phyloP scores from a whole-genome alignment of 2,797 vertebrate genomes.

The Channallabes apus region DNA sequence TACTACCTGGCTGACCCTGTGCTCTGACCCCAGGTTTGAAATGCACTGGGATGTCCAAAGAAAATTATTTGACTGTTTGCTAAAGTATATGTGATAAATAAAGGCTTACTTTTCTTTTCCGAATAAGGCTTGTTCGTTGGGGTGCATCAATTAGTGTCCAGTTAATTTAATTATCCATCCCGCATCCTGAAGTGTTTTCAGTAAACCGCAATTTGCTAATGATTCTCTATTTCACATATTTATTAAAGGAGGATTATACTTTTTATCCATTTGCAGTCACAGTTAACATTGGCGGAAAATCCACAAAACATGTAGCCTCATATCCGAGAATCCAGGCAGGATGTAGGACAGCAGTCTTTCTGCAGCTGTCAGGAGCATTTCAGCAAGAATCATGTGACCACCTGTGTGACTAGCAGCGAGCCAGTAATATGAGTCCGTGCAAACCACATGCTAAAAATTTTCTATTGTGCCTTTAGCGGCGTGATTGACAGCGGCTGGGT shows the following conservation, averaged over 20 bases:
- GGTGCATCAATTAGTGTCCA: no score
- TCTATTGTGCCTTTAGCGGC: neutral
- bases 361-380: neutral
- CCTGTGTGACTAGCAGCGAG: neutral
- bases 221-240: neutral
- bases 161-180: neutral
- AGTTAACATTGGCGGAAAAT: neutral
- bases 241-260: neutral
- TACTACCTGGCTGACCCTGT: no score
- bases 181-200: neutral
- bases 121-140: neutral
- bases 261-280: neutral
- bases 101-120: no score
- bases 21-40: no score
- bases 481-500: neutral
- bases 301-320: neutral
- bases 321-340: neutral
- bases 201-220: neutral
- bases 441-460: neutral
- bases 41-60: no score
- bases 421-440: neutral
- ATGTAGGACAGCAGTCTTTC: constrained; percentile 1
- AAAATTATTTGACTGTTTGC: no score
- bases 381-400: neutral
- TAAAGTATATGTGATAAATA: no score